phyloP scores from a whole-genome alignment of 2,888 invertebrate species.

The Mythimna albipuncta region DNA sequence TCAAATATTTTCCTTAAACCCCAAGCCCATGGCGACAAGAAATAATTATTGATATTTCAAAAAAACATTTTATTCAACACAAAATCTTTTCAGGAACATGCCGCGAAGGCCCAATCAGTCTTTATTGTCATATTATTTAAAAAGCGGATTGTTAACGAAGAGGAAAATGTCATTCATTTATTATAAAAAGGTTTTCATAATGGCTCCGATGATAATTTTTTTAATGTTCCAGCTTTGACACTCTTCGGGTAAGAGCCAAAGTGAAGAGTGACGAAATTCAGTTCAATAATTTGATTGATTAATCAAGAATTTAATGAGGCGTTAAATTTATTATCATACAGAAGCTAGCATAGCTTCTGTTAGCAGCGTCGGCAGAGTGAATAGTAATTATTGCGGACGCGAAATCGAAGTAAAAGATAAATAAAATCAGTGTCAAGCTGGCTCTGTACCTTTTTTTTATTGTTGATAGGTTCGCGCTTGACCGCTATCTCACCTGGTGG shows the following conservation, averaged over 20 bases:
- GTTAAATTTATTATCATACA: background rate
- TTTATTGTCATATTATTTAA: constrained; percentile 10
- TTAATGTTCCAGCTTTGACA: background rate
- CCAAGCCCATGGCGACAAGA: too few relatives aligned
- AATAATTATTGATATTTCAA: too few relatives aligned
- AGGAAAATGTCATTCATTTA: constrained; percentile 11
- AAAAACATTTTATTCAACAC: too few relatives aligned
- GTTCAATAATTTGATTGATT: constrained; percentile 7
- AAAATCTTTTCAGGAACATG: background rate
- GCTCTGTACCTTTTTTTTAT: too few relatives aligned
- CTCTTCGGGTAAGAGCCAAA: background rate
- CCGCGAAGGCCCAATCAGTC: constrained; percentile 6
- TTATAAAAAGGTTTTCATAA: constrained; percentile 6
- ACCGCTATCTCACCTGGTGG: too few relatives aligned
- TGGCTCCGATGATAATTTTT: background rate
- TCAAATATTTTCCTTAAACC: too few relatives aligned
- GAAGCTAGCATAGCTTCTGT: too few relatives aligned
- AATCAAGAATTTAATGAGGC: background rate
- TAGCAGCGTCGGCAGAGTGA: too few relatives aligned
- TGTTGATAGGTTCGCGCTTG: too few relatives aligned
- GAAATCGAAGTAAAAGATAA: too few relatives aligned
- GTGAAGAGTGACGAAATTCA: background rate
- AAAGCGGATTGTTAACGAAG: constrained; percentile 10
- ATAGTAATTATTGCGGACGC: too few relatives aligned
- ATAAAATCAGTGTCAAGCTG: too few relatives aligned